Base-by-base conservation (phyloP, 2,888 invertebrate species). In the Yponomeuta plumbellus region DNA sequence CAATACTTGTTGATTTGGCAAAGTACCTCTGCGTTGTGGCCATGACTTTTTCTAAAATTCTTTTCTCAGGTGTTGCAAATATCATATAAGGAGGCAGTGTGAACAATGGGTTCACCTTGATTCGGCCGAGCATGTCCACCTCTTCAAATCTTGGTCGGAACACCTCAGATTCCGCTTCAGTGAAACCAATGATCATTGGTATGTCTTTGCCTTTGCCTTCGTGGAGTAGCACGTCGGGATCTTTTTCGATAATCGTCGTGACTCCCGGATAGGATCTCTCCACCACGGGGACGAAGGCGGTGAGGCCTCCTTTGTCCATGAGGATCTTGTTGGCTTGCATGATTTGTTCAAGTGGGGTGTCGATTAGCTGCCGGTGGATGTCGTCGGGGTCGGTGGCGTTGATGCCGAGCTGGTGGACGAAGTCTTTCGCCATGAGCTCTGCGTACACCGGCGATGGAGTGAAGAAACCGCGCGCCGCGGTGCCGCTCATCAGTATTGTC, bases 401-500 rank as follows among this genome's bases (percentile, higher is more conserved):
- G 66, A 88, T 80, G 66, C 79, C 93, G 84, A 94, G 75, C 77
- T 87, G 67, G 67, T 75, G 70, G 75, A 92, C 70, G 68, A 88
- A 77, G 22, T 75, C 59, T 11, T 73, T 73, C 11, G 80, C 74
- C 2, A 80, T 69, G 8, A 71, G 70, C 68, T 83, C 73, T 1
- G 86, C 83, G 69, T 74, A 85, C 1, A 65, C 57, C 2, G 88
- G 86, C 1, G 84, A 83, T 0, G 80, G 66, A 57, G 82, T 85
- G 70, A 73, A 83, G 71, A 84, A 85, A 11, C 76, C 73, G 0
- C 80, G 76, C 21, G 75, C 74, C 0, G 78, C 84, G 6, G 79
- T 79, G 21, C 90, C 86, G 70, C 90, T 88, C 85, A 89, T 83
- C 61, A 85, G 34, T 65, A 87, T 80, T 0, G 76, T 80, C 67